Percentiles rank a stretch among this genome's conserved stretches.
These are phyloP conservation scores for Ctenoplectra terminalis DNA, from an alignment of 1,140 invertebrate species.

Conservation along the genomic window DNA sequence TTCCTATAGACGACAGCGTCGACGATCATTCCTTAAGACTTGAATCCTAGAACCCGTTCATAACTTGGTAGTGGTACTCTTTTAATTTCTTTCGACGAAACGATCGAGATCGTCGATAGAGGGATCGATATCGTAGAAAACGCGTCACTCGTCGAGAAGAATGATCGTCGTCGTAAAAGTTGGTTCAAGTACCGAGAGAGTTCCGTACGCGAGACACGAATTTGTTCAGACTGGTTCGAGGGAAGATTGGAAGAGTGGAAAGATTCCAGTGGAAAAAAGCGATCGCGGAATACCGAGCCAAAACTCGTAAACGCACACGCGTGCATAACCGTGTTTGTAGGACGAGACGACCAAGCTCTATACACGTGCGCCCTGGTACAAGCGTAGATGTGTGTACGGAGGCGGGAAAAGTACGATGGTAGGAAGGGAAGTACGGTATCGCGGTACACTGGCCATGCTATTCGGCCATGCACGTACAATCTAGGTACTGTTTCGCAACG, in stretches of 20 bases:
- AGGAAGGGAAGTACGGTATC: conserved; percentile 54
- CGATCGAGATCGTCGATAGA: neutral
- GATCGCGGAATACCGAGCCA: conserved; percentile 44
- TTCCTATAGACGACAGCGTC: neutral
- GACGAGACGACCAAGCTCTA: conserved; percentile 26
- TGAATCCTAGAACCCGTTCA: too few relatives aligned
- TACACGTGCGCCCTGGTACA: conserved; percentile 24
- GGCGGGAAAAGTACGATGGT: conserved; percentile 55
- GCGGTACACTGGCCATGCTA: conserved; percentile 58
- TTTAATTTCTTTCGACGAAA: too few relatives aligned
- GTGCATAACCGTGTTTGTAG: conserved; percentile 38
- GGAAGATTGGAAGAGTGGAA: conserved; percentile 30
- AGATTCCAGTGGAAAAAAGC: conserved; percentile 6
- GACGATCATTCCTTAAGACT: too few relatives aligned
- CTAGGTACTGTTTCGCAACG: conserved; percentile 70
- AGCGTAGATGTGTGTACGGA: conserved; percentile 33
- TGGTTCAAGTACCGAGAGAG: conserved; percentile 29
- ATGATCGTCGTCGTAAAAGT: conserved; percentile 40
- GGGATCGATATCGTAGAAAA: neutral
- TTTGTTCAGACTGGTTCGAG: conserved; percentile 41
- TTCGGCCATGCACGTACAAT: conserved; percentile 68
- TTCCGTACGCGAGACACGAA: conserved; percentile 32
- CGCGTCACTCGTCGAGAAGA: conserved; percentile 21
- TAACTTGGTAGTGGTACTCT: too few relatives aligned
- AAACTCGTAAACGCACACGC: conserved; percentile 67